Percentiles rank a stretch among this genome's conserved stretches.
Conservation (phyloP, 2,113 vertebrate species). For the Anolis carolinensis region DNA sequence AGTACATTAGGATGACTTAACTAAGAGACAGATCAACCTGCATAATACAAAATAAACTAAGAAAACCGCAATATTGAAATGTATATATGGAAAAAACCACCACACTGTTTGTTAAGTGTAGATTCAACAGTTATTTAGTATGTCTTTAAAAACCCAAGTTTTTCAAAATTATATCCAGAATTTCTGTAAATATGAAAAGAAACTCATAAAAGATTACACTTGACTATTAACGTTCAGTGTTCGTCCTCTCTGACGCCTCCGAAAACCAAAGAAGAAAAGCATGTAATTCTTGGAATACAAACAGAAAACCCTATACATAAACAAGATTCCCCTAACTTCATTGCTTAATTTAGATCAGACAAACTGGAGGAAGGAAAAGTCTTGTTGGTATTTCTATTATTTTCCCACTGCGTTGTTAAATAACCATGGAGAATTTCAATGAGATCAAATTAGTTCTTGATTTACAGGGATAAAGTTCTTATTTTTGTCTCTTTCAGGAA, state of each 20-base stretch:
- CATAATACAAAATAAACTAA: too few species aligned
- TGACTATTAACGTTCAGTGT: neutral
- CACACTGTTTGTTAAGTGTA: neutral
- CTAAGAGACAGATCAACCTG: too few species aligned
- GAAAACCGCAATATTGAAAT: too few species aligned
- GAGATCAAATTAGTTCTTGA: neutral
- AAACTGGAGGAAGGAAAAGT: conserved; percentile 59
- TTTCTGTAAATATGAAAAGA: neutral
- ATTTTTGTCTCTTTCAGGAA: neutral
- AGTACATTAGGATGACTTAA: too few species aligned
- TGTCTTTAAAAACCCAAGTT: neutral
- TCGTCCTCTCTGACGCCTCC: neutral
- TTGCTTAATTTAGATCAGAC: conserved; percentile 53
- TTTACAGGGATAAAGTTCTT: neutral
- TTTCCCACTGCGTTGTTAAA: conserved; percentile 40
- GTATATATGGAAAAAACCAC: neutral
- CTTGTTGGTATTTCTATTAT: conserved; percentile 54
- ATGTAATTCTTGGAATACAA: conserved; percentile 24
- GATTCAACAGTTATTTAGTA: neutral
- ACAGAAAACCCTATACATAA: neutral
- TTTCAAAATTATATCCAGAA: neutral
- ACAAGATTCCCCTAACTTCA: conserved; percentile 56
- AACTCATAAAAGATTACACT: neutral
- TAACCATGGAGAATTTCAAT: neutral
- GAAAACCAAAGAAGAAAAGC: conserved; percentile 33